phyloP scores from a whole-genome alignment of 1,140 invertebrate species.

The Plodia interpunctella region DNA sequence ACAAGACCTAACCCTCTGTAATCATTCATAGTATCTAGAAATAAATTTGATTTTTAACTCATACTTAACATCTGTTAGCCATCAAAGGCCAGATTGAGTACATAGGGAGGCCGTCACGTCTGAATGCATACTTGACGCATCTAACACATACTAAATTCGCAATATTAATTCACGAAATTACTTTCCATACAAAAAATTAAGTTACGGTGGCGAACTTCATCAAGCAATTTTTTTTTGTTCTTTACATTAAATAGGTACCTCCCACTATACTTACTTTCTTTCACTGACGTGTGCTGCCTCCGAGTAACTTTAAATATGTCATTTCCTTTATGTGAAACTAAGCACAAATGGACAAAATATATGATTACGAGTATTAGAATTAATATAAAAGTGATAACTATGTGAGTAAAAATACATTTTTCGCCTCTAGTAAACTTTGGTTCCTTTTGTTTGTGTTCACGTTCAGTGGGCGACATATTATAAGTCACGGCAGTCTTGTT shows the following conservation, averaged over 20 bases:
- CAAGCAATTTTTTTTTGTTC: no score
- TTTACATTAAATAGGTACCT: no score
- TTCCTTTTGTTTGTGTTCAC: background rate
- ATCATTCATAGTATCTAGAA: constrained; percentile 13
- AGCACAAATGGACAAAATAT: constrained; percentile 40
- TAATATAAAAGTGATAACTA: constrained; percentile 36
- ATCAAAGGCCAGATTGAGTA: background rate
- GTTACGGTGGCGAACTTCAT: no score
- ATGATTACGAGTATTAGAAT: constrained; percentile 33
- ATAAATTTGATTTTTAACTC: background rate
- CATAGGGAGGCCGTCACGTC: no score
- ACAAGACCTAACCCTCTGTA: constrained; percentile 34
- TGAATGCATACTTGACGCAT: no score
- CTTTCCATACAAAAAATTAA: no score
- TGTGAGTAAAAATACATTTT: constrained; percentile 51
- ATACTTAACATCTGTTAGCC: no score
- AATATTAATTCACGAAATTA: no score
- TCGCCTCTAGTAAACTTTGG: constrained; percentile 54
- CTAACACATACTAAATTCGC: no score
- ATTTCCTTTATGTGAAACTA: background rate
- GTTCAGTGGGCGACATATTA: background rate
- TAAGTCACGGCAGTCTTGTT: background rate
- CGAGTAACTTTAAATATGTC: background rate
- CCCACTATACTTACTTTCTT: background rate
- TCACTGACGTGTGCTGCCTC: constrained; percentile 28